These are phyloP conservation scores for Gallinago stenura DNA, from an alignment of 2,797 vertebrate species.

Conservation along the genomic window DNA sequence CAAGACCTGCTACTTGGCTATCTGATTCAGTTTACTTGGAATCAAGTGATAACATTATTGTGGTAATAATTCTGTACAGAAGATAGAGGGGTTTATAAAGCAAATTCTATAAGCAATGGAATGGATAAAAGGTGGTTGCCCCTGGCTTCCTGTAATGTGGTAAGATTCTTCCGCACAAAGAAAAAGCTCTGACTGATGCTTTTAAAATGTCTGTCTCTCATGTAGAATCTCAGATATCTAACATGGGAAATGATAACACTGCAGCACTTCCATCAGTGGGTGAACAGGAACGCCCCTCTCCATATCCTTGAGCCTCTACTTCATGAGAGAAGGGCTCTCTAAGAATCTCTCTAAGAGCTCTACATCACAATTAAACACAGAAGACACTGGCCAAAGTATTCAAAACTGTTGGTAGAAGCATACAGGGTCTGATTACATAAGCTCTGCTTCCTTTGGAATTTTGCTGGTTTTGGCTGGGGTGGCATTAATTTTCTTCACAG, in stretches of 20 bases:
- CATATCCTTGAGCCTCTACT: background rate
- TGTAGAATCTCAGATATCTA: background rate
- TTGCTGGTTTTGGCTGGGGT: background rate
- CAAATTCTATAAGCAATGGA: background rate
- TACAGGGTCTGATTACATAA: background rate
- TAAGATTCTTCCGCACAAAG: background rate
- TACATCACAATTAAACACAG: background rate
- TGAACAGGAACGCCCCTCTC: background rate
- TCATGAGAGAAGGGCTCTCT: background rate
- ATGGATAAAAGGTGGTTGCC: background rate
- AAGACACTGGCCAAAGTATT: background rate
- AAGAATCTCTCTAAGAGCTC: background rate
- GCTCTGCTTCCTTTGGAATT: background rate
- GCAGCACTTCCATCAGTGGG: background rate
- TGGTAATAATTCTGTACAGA: background rate
- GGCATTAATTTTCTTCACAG: background rate
- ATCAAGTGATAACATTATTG: background rate
- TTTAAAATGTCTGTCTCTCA: background rate
- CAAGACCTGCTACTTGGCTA: background rate
- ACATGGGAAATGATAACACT: background rate
- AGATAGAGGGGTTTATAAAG: background rate
- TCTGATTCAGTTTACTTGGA: background rate
- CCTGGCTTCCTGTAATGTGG: background rate
- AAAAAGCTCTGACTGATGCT: background rate
- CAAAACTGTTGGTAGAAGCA: background rate